A percentile compares a stretch with the other conserved stretches of the same genome.
phyloP scores from a whole-genome alignment of 1,140 invertebrate genomes.

The Protaetia brevitarsis region DNA sequence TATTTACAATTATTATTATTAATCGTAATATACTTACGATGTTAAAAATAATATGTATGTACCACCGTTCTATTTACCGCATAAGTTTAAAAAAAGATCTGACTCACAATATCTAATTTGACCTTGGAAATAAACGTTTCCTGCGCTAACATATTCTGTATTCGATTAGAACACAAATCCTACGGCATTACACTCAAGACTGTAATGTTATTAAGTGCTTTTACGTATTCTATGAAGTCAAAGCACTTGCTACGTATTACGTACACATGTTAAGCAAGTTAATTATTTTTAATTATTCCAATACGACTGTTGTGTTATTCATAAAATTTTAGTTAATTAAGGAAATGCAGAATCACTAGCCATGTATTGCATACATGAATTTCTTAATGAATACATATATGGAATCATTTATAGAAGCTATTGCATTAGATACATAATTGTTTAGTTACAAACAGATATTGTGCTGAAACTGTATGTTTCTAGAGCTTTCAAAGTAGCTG shows the following conservation, averaged over 20 bases:
- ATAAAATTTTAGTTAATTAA: too few relatives aligned
- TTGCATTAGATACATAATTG: too few relatives aligned
- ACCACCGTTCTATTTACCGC: neutral
- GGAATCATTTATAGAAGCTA: too few relatives aligned
- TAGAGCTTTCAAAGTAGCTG: too few relatives aligned
- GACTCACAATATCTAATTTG: neutral
- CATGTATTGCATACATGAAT: too few relatives aligned
- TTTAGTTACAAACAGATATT: too few relatives aligned
- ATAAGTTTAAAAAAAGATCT: constrained; percentile 16
- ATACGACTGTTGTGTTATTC: neutral
- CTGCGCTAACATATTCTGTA: neutral
- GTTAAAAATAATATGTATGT: neutral
- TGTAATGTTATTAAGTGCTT: neutral
- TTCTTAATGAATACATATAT: too few relatives aligned
- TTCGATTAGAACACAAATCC: neutral
- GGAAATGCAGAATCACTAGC: too few relatives aligned
- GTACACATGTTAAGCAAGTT: neutral
- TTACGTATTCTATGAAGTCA: neutral
- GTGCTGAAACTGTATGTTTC: too few relatives aligned
- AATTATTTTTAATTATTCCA: neutral
- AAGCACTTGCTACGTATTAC: neutral
- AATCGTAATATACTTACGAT: too few relatives aligned
- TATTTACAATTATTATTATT: too few relatives aligned
- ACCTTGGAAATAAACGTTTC: constrained; percentile 3
- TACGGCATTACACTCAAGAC: neutral